Evolutionary conservation across 1,140 invertebrate species (phyloP), one percentile per base, ranked within the genome.

Genomic region (Tetramorium parvispinum): DNA sequence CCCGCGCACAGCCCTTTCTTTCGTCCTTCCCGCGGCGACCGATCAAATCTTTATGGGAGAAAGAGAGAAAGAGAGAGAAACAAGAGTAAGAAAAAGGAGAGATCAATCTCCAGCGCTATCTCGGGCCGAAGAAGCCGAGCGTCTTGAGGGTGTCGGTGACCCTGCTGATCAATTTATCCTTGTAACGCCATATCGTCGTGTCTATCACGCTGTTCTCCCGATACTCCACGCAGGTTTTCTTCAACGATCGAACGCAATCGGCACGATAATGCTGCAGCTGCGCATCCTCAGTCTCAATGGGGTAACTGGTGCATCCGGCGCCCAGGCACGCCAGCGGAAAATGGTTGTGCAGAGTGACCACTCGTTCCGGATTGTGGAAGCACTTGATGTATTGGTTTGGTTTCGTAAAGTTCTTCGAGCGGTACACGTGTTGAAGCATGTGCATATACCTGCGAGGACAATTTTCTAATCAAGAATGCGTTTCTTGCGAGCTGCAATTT

Each of bases 381-480:
- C 98, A 98, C 94, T 99, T 99, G 49, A 99, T 97, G 94, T 98
- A 99, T 94, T 98, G 97, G 88, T 98, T 98, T 0, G 98, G 98
- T 94, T 98, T 98, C 1, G 98, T 99, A 94, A 98, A 99, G 95
- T 99, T 99, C 92, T 97, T 97, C 65, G 98, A 97, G 8, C 98
- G 96, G 92, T 98, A 98, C 5, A 99, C 98, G 94, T 99, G 98
- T 94, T 98, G 98, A 90, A 99, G 93, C 98, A 99, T 99, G 94
- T 99, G 98, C 97, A 99, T 97, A 93, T 99, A 99, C 85, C 95
- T 95, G 83, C n/a, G n/a, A 53, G 61, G 0, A 32, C 8, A 11
- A 89, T 88, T 24, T 63, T 73, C 37, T 5, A 49, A 57, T 75
- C 3, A 79, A 37, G 27, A 53, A 32, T 43, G 2, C 49, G 16